Evolutionary conservation across 2,888 invertebrate species (phyloP).

Genomic region (Linnaemya vulpina): DNA sequence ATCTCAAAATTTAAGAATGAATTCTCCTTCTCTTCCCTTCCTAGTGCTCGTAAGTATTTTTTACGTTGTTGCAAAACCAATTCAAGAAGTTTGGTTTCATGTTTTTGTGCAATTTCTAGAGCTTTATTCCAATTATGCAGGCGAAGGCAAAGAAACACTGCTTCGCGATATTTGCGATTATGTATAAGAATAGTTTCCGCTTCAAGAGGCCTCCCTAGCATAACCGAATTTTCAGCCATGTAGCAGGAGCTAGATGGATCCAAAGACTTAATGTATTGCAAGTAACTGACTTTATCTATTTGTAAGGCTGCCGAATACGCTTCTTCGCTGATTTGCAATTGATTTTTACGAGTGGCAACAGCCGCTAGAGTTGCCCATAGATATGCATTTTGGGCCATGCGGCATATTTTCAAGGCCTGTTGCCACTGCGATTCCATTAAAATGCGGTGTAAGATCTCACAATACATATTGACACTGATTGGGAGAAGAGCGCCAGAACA

Average conservation of each 20-base stretch:
- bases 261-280: conserved; percentile 90
- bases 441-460: conserved; percentile 86
- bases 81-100: conserved; percentile 77
- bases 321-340: conserved; percentile 95
- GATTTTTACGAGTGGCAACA: conserved; percentile 92
- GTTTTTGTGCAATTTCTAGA: conserved; percentile 80
- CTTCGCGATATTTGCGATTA: conserved; percentile 80
- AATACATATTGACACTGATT: conserved; percentile 81
- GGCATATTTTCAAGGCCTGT: conserved; percentile 91
- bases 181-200: conserved; percentile 83
- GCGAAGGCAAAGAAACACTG: conserved; percentile 79
- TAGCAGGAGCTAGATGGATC: conserved; percentile 81
- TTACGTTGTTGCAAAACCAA: conserved; percentile 78
- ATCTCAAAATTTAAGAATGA: conserved; percentile 76
- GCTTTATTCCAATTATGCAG: conserved; percentile 83
- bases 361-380: conserved; percentile 98
- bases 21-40: conserved; percentile 79
- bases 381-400: conserved; percentile 84
- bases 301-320: conserved; percentile 96
- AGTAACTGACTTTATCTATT: conserved; percentile 93
- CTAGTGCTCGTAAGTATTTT: conserved; percentile 80
- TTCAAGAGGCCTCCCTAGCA: conserved; percentile 81
- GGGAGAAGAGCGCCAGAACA: conserved; percentile 93
- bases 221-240: conserved; percentile 83
- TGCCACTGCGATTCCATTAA: conserved; percentile 92